Conservation (phyloP, 2,113 vertebrate genomes). For the Sinocyclocheilus maitianheensis region DNA sequence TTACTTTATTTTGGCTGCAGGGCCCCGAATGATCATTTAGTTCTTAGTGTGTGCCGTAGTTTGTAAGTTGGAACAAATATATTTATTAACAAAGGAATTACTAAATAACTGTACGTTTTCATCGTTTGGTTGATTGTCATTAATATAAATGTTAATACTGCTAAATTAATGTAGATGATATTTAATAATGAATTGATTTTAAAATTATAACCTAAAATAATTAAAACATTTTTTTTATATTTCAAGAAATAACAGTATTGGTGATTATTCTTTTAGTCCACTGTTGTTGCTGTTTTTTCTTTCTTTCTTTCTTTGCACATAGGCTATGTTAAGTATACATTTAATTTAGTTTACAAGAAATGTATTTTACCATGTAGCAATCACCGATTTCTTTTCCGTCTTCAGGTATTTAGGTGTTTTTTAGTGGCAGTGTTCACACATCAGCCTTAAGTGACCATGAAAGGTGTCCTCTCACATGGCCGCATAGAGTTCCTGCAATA, state of each 20-base stretch:
- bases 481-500: slow-evolving; percentile 4
- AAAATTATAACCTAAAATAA: background rate
- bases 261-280: background rate
- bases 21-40: background rate
- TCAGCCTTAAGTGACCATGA: background rate
- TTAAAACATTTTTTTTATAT: background rate
- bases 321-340: background rate
- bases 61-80: background rate
- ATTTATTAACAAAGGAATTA: background rate
- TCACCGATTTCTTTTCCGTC: background rate
- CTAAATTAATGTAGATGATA: too few species aligned
- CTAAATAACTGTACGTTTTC: too few species aligned
- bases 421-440: background rate
- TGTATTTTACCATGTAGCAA: background rate
- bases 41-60: background rate
- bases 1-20: background rate
- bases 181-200: background rate
- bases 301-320: background rate
- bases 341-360: background rate
- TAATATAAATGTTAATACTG: too few species aligned
- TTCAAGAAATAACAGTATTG: background rate
- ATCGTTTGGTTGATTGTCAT: too few species aligned
- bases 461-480: background rate
- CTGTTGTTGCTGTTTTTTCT: background rate
- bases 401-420: background rate